phyloP scores from a whole-genome alignment of 2,797 vertebrate genomes.

The Clarias pachynema region DNA sequence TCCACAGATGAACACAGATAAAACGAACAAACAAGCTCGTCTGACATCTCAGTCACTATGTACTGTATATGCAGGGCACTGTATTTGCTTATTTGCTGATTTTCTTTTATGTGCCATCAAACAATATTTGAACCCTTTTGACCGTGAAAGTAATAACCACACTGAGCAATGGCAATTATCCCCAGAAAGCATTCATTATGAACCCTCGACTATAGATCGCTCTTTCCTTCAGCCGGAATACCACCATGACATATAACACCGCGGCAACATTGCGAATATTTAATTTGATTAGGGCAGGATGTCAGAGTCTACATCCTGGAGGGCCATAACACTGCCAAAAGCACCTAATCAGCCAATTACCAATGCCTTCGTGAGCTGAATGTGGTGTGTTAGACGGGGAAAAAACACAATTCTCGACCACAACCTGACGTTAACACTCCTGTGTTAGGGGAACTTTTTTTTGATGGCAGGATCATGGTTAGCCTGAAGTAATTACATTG shows the following conservation, averaged over 20 bases:
- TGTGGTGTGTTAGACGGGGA: neutral
- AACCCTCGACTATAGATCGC: neutral
- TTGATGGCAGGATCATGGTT: neutral
- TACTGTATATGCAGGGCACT: neutral
- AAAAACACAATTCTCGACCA: neutral
- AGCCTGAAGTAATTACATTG: neutral
- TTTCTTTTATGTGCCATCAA: neutral
- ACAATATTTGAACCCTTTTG: neutral
- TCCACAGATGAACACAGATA: neutral
- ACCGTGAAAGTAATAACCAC: neutral
- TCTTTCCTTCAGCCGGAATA: neutral
- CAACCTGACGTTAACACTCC: neutral
- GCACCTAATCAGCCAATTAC: conserved; percentile 21
- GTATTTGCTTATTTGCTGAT: neutral
- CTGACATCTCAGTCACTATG: neutral
- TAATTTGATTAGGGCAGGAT: conserved; percentile 8
- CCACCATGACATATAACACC: conserved; percentile 13
- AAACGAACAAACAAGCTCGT: neutral
- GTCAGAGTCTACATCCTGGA: neutral
- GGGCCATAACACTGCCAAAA: neutral
- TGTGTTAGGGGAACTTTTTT: neutral
- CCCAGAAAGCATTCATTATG: neutral
- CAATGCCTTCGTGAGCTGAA: neutral
- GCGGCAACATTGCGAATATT: neutral
- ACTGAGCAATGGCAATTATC: neutral